Base-by-base conservation (phyloP, 2,888 invertebrate species). In the Villa cingulata region DNA sequence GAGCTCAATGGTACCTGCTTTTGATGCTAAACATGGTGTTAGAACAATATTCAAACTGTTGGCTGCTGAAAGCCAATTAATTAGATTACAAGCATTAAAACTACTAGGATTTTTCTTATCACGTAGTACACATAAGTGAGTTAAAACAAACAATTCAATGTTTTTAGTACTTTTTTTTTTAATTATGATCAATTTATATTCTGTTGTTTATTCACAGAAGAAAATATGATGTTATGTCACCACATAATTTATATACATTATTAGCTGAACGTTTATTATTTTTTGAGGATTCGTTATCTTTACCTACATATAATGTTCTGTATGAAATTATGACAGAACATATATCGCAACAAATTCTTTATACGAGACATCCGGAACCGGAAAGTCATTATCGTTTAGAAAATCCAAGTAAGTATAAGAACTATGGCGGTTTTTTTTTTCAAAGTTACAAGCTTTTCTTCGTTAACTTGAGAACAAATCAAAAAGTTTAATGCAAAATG, bases 171-270 rank as follows among this genome's bases (percentile, higher is more conserved):
- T 23, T 29, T 40, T 39, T 48, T 23, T 39, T 14, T 20, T 15
- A 41, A 23, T 16, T 43, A 15, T 41, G 20, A 27, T 41, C 41
- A 36, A 27, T 46, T 16, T 41, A 16, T 44, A 43, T 20, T 48
- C 51, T 47, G 51, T 46, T 51, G 51, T 29, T 45, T 46, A 48
- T 45, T 46, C 46, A 32, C 47, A 94, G 92, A 73, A 80, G 98
- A 60, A 99, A 99, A 72, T 95, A 95, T 72, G 98, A 99, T 72
- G 92, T 96, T 46, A 95, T 99, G 94, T 90, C 90, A 55, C 94
- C 96, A 2, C 89, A 94, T 73, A 99, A 99, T 76, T 76, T 99
- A 63, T 97, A 97, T 74, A 95, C 96, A 23, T 73, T 98, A 61
- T 76, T 99, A 58, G 90, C 95, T 34, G 95, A 95, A 64, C 78